Base-by-base conservation (phyloP, 2,888 invertebrate species). In the Charanyca ferruginea region DNA sequence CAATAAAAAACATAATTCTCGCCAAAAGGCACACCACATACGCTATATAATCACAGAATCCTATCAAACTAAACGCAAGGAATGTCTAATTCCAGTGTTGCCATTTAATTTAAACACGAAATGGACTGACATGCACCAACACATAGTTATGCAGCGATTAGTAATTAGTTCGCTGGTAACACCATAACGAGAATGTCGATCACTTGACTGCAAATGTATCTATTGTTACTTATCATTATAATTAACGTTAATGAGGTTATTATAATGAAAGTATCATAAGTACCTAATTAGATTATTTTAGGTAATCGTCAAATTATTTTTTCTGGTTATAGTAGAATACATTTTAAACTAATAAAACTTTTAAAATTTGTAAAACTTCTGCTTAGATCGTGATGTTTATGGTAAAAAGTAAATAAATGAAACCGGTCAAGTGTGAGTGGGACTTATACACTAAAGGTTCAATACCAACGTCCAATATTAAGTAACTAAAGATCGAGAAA, bases 31-130 rank as follows among this genome's bases (percentile, higher is more conserved):
- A 42, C 28, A 23, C n/a, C n/a, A 41, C 9, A 32, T 11, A 32
- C 32, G 32, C 3, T 32, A 32, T 32, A 25, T 3, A 38, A 47
- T 38, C 52, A 45, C 47, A 60, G 4, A 32, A 60, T 9, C 38
- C 18, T 1, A 32, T 66, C 11, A 22, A 35, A 23, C 11, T 48
- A 16, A 48, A 45, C 16, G 22, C 53, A 42, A 53, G 52, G 20
- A 60, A 49, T 35, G 35, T 42, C 25, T 8, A 57, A 22, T 49
- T 23, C 41, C n/a, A 54, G 41, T 71, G 60, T 75, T 52, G 44
- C 38, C 35, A 61, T 66, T 72, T 77, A 73, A 77, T 73, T 73
- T 66, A 77, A 77, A 53, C 57, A 60, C 54, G 25, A 23, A 23
- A 28, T 44, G 18, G 77, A 60, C 47, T 25, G 65, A 45, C 51